Evolutionary conservation across 2,888 invertebrate genomes (phyloP).

Genomic region (Hirtodrosophila cameraria): DNA sequence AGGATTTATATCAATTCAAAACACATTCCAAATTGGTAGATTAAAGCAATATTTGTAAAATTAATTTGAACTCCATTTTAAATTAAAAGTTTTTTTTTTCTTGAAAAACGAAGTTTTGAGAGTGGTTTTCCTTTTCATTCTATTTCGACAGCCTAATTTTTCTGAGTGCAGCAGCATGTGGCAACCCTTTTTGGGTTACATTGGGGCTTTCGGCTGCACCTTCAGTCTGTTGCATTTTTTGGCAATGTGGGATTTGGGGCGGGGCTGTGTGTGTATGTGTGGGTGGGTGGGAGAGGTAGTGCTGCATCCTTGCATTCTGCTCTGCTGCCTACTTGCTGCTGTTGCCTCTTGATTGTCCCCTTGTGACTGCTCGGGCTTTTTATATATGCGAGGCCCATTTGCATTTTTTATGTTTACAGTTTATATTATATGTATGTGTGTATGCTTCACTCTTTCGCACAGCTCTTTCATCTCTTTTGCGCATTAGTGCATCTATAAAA

Average conservation of each 20-base stretch:
- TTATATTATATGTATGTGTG: conserved; percentile 33
- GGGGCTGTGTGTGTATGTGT: background rate
- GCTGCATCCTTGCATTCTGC: conserved; percentile 46
- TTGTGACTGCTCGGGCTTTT: conserved; percentile 16
- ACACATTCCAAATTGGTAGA: too few relatives aligned
- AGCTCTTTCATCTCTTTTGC: conserved; percentile 17
- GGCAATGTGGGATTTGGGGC: conserved; percentile 16
- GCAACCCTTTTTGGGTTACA: conserved; percentile 28
- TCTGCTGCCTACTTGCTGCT: background rate
- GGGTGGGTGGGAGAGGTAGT: conserved; percentile 3
- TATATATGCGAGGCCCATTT: conserved; percentile 54
- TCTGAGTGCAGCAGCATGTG: conserved; percentile 27
- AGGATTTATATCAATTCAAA: background rate
- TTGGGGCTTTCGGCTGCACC: conserved; percentile 28
- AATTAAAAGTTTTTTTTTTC: background rate
- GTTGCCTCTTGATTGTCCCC: conserved; percentile 32
- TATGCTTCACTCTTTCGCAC: background rate
- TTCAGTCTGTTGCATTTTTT: conserved; percentile 54
- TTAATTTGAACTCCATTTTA: too few relatives aligned
- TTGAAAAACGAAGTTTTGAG: too few relatives aligned
- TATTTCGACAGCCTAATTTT: conserved; percentile 1
- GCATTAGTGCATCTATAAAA: conserved; percentile 30
- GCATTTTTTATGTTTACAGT: conserved; percentile 74
- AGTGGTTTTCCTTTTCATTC: background rate
- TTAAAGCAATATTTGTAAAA: too few relatives aligned